Percentiles rank a stretch among this genome's conserved stretches.
Conservation (phyloP, 2,888 invertebrate species). For the Clitarchus hookeri region DNA sequence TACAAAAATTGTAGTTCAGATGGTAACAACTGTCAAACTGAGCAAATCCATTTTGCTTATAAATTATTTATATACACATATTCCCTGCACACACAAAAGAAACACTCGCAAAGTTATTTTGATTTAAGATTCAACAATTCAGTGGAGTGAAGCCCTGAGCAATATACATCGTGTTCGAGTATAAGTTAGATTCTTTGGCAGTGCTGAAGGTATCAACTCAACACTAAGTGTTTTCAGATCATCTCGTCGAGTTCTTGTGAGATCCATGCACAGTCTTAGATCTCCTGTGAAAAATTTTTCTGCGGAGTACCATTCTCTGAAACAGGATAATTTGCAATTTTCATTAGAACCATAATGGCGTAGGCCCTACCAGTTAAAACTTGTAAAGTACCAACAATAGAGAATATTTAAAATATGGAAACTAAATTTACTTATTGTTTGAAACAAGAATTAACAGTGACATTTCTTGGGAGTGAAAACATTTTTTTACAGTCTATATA, state of each 20-base stretch:
- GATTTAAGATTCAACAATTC: not conserved
- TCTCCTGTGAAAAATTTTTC: slow-evolving; percentile 45
- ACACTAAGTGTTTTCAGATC: not conserved
- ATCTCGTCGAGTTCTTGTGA: slow-evolving; percentile 43
- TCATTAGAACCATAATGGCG: no score
- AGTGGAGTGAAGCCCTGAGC: not conserved
- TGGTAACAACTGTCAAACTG: not conserved
- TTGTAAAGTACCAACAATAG: no score
- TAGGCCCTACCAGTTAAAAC: no score
- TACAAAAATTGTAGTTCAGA: not conserved
- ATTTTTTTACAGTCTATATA: no score
- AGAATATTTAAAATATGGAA: no score
- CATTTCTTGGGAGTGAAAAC: no score
- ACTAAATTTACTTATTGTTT: no score
- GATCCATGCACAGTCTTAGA: slow-evolving; percentile 57
- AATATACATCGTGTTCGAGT: not conserved
- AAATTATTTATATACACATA: not conserved
- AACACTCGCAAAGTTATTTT: not conserved
- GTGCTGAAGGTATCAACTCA: not conserved
- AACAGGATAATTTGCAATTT: not conserved
- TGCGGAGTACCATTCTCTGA: not conserved
- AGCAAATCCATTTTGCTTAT: not conserved
- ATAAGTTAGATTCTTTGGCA: not conserved
- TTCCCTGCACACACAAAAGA: not conserved
- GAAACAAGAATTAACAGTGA: no score